phyloP scores from a whole-genome alignment of 2,113 vertebrate genomes.

The Psilopsiagon aurifrons region DNA sequence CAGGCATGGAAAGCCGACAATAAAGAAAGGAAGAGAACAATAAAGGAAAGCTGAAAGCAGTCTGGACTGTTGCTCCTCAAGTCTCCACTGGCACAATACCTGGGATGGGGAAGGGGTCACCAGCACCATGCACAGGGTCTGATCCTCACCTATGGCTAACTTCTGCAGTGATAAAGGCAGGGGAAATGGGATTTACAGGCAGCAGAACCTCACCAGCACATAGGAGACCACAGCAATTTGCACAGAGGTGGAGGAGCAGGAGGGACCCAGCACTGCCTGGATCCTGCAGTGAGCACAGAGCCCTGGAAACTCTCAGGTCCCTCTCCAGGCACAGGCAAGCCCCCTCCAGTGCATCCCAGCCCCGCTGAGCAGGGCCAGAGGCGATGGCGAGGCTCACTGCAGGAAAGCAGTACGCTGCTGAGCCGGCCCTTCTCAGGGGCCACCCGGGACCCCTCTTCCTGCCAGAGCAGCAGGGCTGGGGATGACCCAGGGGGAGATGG shows the following conservation, averaged over 20 bases:
- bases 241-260: background rate
- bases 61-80: background rate
- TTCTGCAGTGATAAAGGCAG: background rate
- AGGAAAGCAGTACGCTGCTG: conserved; percentile 35
- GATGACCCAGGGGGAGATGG: background rate
- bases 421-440: conserved; percentile 62
- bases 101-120: background rate
- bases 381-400: background rate
- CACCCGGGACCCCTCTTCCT: conserved; percentile 63
- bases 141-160: background rate
- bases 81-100: background rate
- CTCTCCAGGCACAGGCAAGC: accelerated
- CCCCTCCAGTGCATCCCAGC: accelerated
- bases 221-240: accelerated
- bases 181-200: background rate
- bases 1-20: background rate
- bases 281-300: accelerated
- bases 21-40: background rate
- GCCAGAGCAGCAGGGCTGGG: background rate
- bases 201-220: background rate
- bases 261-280: accelerated
- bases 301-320: accelerated
- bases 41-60: background rate
- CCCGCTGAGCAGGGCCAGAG: background rate
- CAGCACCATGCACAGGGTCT: background rate